Percentiles rank a stretch among this genome's conserved stretches.
phyloP scores from a whole-genome alignment of 2,113 vertebrate genomes.

The Ptyas mucosa region DNA sequence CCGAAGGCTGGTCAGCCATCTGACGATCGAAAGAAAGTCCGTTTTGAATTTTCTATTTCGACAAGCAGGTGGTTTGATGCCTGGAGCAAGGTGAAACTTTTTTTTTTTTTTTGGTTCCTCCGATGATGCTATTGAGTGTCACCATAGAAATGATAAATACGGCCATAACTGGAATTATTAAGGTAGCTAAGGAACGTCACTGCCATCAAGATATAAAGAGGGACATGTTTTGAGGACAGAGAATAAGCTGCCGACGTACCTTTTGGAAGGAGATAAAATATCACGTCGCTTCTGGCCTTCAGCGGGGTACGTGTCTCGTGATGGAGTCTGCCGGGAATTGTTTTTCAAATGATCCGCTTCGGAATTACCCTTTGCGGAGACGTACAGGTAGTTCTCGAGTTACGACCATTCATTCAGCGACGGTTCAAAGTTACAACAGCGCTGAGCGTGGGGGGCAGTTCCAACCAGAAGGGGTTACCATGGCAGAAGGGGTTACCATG shows the following conservation, averaged over 20 bases:
- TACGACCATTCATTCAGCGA: too few species aligned
- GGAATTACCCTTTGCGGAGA: neutral
- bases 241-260: too few species aligned
- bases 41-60: neutral
- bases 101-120: too few species aligned
- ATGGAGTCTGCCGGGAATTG: too few species aligned
- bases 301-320: neutral
- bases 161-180: neutral
- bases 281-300: neutral
- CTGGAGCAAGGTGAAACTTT: neutral
- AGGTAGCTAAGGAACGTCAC: rapidly evolving
- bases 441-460: too few species aligned
- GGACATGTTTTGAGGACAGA: neutral
- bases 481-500: too few species aligned
- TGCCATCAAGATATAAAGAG: neutral
- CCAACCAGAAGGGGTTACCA: too few species aligned
- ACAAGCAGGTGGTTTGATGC: neutral
- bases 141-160: neutral
- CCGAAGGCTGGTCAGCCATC: neutral
- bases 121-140: too few species aligned
- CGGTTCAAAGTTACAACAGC: too few species aligned
- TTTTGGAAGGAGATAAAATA: neutral
- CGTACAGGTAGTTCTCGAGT: too few species aligned
- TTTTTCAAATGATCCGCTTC: neutral
- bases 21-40: neutral